Percentiles rank a stretch among this genome's conserved stretches.
Evolutionary conservation across 2,113 vertebrate genomes (phyloP).

Genomic region (Tetrax tetrax): DNA sequence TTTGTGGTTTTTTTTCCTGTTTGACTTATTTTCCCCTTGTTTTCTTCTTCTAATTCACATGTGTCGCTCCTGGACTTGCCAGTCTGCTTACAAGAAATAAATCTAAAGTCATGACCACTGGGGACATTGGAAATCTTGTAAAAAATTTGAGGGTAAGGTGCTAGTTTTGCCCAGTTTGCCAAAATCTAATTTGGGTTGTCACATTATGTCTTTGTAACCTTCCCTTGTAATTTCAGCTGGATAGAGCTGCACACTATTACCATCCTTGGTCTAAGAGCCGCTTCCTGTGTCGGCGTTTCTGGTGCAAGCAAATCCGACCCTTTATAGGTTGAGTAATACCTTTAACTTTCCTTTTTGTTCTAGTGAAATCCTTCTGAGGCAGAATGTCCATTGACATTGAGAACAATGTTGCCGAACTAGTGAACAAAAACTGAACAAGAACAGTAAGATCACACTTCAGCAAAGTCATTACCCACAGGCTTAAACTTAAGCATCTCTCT

Average conservation of each 20-base stretch:
- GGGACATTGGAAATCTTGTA: background rate
- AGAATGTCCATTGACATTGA: background rate
- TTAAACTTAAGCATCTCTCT: background rate
- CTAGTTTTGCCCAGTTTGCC: conserved; percentile 31
- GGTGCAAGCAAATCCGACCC: background rate
- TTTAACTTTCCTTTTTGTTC: background rate
- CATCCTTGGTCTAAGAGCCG: background rate
- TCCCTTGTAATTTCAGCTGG: conserved; percentile 20
- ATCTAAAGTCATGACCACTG: background rate
- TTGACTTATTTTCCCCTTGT: background rate
- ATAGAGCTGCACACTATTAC: background rate
- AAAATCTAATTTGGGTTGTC: conserved; percentile 32
- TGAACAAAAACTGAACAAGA: background rate
- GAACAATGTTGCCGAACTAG: background rate
- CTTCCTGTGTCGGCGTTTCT: background rate
- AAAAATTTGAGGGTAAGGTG: background rate
- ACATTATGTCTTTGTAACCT: conserved; percentile 2
- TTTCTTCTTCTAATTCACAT: background rate
- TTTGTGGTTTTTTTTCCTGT: background rate
- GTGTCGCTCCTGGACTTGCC: background rate
- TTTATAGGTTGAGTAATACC: background rate
- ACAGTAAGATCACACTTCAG: background rate
- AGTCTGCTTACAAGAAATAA: background rate
- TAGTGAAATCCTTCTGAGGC: background rate
- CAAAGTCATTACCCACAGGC: background rate